These are phyloP conservation scores for Bombus picipes DNA, from an alignment of 1,140 invertebrate genomes.

Conservation along the genomic window DNA sequence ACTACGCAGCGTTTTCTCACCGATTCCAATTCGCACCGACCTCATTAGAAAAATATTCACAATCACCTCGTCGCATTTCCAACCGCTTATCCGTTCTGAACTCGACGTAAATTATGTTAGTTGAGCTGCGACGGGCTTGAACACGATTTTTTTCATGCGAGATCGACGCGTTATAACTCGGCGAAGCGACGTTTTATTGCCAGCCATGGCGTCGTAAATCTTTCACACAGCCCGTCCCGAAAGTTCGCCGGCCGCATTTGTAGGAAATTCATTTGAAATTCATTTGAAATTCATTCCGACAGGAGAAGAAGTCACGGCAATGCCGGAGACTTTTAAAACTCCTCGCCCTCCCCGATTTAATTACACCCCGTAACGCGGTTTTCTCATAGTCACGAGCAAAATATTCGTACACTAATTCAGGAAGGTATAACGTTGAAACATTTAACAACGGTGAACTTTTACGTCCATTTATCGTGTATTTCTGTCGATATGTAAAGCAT, in stretches of 20 bases:
- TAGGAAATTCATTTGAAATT: conserved; percentile 40
- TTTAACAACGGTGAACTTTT: background rate
- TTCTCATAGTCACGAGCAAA: background rate
- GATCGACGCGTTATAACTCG: conserved; percentile 21
- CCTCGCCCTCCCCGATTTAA: conserved; percentile 30
- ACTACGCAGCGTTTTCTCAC: background rate
- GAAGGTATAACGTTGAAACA: background rate
- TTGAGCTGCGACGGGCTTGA: background rate
- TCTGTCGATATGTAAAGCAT: background rate
- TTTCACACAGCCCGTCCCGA: background rate
- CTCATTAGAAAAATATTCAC: conserved; percentile 1
- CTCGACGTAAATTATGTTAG: background rate
- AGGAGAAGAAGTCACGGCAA: background rate
- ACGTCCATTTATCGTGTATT: background rate
- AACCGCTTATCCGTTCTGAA: background rate
- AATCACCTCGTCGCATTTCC: background rate
- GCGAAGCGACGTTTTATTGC: conserved; percentile 35
- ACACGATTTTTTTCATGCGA: background rate
- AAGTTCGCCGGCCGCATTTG: conserved; percentile 39
- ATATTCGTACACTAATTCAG: background rate
- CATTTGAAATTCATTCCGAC: conserved; percentile 41
- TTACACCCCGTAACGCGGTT: conserved; percentile 17
- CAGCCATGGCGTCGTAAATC: conserved; percentile 32
- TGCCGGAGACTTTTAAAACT: conserved; percentile 37
- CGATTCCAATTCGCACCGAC: background rate